Conservation (phyloP, 2,113 vertebrate genomes). For the Myotis yumanensis region DNA sequence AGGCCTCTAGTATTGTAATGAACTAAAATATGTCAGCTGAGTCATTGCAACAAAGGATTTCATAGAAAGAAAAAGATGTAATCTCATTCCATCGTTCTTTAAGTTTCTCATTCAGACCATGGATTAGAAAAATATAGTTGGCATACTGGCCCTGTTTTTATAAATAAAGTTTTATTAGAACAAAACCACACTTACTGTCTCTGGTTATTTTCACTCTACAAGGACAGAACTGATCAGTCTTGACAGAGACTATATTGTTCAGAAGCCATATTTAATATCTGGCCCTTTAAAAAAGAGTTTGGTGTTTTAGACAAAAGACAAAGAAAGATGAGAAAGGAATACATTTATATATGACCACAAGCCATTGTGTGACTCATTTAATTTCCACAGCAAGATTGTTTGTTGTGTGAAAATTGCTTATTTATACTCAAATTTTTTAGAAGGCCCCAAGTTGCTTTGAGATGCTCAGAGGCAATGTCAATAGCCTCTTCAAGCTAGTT, state of each 20-base stretch:
- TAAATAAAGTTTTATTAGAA: conserved; percentile 70
- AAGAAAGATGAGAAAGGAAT: conserved; percentile 56
- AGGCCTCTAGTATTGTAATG: neutral
- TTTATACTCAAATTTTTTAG: conserved; percentile 71
- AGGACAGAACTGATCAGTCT: neutral
- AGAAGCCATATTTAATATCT: neutral
- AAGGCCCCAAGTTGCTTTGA: conserved; percentile 43
- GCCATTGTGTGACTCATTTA: conserved; percentile 59
- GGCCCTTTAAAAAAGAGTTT: conserved; percentile 45
- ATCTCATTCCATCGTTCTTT: neutral
- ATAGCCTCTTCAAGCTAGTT: conserved; percentile 65
- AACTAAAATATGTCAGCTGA: neutral
- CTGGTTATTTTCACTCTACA: neutral
- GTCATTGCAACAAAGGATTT: neutral
- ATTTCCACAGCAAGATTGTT: conserved; percentile 67
- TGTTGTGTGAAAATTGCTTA: conserved; percentile 74
- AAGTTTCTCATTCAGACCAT: neutral
- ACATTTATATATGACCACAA: conserved; percentile 28
- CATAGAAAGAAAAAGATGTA: neutral
- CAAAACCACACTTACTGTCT: neutral
- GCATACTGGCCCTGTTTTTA: neutral
- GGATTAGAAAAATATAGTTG: neutral
- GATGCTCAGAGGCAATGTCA: conserved; percentile 57
- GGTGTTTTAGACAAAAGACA: conserved; percentile 39
- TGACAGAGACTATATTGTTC: neutral